Percentiles rank a stretch among this genome's conserved stretches.
Conservation (phyloP, 53 echinoderm and acorn worm species). For the Stichopus horrens region DNA sequence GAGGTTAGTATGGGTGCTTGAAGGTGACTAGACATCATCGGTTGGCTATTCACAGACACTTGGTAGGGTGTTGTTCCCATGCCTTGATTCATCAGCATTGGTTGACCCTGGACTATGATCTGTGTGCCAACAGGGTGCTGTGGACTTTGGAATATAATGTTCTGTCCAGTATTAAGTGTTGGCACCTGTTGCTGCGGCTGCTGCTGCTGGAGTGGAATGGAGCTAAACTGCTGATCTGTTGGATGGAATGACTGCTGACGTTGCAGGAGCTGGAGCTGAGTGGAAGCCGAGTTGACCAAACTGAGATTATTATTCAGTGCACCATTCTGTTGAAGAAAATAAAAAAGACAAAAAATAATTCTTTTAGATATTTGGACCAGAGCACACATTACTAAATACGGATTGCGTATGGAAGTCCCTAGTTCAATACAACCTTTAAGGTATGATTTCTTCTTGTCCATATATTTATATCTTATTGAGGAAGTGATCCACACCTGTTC, state of each 20-base stretch:
- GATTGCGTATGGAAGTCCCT: no score
- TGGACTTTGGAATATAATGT: slow-evolving; percentile 9
- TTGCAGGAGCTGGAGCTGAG: slow-evolving; percentile 56
- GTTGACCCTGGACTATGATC: slow-evolving; percentile 30
- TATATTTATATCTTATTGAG: no score
- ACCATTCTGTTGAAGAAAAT: slow-evolving; percentile 24
- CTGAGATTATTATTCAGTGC: neutral
- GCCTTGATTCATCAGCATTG: slow-evolving; percentile 25
- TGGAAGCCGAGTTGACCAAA: slow-evolving; percentile 30
- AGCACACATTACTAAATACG: no score
- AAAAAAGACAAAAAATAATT: neutral
- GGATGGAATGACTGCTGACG: slow-evolving; percentile 61
- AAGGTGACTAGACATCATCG: neutral
- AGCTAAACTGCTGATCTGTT: slow-evolving; percentile 56
- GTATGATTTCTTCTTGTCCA: no score
- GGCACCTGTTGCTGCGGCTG: slow-evolving; percentile 58
- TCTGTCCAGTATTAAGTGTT: slow-evolving; percentile 11
- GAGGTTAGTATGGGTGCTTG: slow-evolving; percentile 25
- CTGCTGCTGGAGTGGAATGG: slow-evolving; percentile 40
- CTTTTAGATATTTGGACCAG: neutral
- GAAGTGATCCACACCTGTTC: no score
- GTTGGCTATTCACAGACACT: neutral
- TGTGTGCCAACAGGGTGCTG: slow-evolving; percentile 7
- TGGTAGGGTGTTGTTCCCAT: slow-evolving; percentile 20
- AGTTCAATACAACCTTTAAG: no score